These are phyloP conservation scores for Conomelus anceps DNA, from an alignment of 2,888 invertebrate genomes.

Conservation along the genomic window DNA sequence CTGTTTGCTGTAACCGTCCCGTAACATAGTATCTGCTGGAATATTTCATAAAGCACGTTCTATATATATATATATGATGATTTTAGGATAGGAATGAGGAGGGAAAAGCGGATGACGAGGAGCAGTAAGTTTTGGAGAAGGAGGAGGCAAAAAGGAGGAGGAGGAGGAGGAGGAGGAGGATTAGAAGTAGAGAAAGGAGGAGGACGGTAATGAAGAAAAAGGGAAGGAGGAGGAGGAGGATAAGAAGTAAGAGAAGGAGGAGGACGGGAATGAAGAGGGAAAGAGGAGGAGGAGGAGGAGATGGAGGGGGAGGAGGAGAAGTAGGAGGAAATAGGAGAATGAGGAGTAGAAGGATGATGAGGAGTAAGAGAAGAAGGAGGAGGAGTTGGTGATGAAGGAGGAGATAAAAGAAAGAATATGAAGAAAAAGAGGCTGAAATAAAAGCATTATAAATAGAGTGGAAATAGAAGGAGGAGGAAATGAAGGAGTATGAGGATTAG, in stretches of 20 bases:
- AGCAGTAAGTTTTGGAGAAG: background rate
- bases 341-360: background rate
- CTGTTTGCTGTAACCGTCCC: background rate
- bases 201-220: no score
- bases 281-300: background rate
- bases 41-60: background rate
- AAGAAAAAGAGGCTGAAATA: background rate
- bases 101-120: no score
- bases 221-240: background rate
- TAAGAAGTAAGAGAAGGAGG: background rate
- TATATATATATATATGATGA: no score
- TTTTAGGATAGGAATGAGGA: no score
- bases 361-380: background rate
- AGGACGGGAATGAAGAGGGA: no score
- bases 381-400: background rate
- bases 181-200: no score
- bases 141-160: background rate
- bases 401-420: background rate
- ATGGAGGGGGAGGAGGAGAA: background rate
- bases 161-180: no score
- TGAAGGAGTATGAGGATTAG: background rate
- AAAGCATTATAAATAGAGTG: no score
- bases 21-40: background rate
- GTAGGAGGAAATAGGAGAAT: background rate
- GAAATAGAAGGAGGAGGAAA: background rate